phyloP scores from a whole-genome alignment of 2,113 vertebrate species.

The Talpa occidentalis region DNA sequence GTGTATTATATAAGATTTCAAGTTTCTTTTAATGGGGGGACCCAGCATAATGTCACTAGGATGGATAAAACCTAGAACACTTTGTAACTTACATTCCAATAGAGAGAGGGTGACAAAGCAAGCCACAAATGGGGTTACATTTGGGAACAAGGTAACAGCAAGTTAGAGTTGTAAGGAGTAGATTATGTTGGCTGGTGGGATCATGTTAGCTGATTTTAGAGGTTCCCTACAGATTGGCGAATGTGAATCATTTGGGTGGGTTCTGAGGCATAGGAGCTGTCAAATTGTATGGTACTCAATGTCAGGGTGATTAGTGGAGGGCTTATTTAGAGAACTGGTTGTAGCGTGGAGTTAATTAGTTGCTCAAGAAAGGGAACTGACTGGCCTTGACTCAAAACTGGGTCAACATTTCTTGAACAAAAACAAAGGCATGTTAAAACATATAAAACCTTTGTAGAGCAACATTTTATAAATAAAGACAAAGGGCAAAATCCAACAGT shows the following conservation, averaged over 20 bases:
- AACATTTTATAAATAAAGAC: background rate
- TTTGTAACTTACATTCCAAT: background rate
- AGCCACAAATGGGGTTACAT: background rate
- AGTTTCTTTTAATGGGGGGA: background rate
- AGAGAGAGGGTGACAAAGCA: background rate
- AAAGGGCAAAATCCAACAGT: background rate
- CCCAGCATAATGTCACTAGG: background rate
- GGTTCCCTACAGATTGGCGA: background rate
- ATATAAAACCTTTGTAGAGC: background rate
- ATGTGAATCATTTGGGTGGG: background rate
- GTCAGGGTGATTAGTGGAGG: background rate
- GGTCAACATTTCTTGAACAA: background rate
- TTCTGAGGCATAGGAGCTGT: background rate
- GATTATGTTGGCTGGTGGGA: background rate
- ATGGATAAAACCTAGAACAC: background rate
- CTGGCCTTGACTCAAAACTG: background rate
- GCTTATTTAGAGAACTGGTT: background rate
- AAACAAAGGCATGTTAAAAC: background rate
- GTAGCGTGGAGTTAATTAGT: background rate
- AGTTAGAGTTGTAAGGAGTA: background rate
- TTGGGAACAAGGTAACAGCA: background rate
- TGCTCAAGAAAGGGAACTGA: background rate
- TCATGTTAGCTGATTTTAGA: background rate
- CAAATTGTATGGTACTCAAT: background rate
- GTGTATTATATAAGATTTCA: background rate